A percentile compares a stretch with the other conserved stretches of the same genome.
These are phyloP conservation scores for Myotis myotis DNA, from an alignment of 2,797 vertebrate species.

Conservation along the genomic window DNA sequence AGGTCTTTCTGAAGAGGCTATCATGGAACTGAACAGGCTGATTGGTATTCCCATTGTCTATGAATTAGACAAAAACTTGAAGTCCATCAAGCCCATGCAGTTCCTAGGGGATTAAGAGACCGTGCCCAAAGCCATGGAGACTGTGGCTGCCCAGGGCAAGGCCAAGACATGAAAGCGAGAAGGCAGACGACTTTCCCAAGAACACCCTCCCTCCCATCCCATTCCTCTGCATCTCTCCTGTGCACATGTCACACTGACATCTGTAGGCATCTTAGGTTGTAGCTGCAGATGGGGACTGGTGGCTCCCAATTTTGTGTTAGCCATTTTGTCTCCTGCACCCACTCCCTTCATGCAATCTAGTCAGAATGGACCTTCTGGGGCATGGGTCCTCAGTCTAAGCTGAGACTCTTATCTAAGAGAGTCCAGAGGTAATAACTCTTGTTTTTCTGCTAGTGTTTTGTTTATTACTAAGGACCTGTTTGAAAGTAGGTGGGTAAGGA, in stretches of 20 bases:
- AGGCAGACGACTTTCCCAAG: background rate
- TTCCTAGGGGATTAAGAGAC: conserved; percentile 84
- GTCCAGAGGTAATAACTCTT: no score
- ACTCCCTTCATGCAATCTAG: no score
- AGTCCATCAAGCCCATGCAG: conserved; percentile 92
- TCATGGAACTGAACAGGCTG: conserved; percentile 98
- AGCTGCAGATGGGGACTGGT: conserved; percentile 73
- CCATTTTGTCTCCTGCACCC: conserved; percentile 30
- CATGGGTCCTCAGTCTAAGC: background rate
- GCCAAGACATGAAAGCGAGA: no score
- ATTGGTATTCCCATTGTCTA: conserved; percentile 97
- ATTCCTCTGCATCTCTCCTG: conserved; percentile 48
- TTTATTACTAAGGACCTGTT: conserved; percentile 19
- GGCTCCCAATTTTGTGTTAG: conserved; percentile 57
- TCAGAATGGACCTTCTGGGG: no score
- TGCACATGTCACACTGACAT: conserved; percentile 74
- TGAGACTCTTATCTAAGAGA: background rate
- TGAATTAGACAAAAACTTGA: conserved; percentile 97
- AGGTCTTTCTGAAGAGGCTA: conserved; percentile 97
- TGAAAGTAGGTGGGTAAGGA: background rate
- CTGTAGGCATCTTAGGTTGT: conserved; percentile 72
- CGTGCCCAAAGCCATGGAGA: no score
- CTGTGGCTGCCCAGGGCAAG: no score
- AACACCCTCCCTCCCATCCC: background rate
- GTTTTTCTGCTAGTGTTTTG: background rate